These are phyloP conservation scores for Eurytoma californica DNA, from an alignment of 2,888 invertebrate genomes.

Conservation along the genomic window DNA sequence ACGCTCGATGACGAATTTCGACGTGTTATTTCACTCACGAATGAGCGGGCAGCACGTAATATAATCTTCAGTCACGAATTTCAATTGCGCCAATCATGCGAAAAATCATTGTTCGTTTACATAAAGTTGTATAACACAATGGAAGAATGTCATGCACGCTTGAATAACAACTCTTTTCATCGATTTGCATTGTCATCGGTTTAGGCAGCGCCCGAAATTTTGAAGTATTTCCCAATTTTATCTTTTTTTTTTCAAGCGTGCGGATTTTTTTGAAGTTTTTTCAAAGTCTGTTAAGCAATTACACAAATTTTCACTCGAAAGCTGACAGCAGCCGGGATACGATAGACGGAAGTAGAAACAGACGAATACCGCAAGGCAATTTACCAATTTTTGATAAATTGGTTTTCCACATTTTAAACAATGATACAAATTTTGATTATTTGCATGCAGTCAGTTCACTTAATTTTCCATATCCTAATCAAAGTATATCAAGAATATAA, in stretches of 20 bases:
- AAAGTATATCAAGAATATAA: no score
- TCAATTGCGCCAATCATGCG: constrained; percentile 47
- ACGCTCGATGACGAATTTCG: constrained; percentile 24
- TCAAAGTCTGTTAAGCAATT: no score
- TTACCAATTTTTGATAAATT: no score
- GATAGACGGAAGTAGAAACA: no score
- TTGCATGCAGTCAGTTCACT: no score
- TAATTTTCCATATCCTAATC: no score
- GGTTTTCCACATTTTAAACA: no score
- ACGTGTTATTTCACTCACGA: constrained; percentile 37
- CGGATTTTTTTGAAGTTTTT: no score
- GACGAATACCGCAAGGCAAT: no score
- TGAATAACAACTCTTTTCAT: constrained; percentile 30
- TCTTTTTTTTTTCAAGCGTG: neutral
- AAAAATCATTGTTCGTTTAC: constrained; percentile 43
- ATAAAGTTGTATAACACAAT: constrained; percentile 12
- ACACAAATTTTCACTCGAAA: no score
- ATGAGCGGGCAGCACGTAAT: constrained; percentile 14
- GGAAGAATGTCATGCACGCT: constrained; percentile 26
- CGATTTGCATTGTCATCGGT: constrained; percentile 35
- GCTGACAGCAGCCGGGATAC: no score
- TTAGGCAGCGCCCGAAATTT: neutral
- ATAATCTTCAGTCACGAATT: constrained; percentile 38
- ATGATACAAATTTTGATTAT: no score
- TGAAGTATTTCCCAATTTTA: neutral